Percentiles rank a stretch among this genome's conserved stretches.
These are phyloP conservation scores for Sinocyclocheilus anshuiensis DNA, from an alignment of 2,113 vertebrate genomes.

Conservation along the genomic window DNA sequence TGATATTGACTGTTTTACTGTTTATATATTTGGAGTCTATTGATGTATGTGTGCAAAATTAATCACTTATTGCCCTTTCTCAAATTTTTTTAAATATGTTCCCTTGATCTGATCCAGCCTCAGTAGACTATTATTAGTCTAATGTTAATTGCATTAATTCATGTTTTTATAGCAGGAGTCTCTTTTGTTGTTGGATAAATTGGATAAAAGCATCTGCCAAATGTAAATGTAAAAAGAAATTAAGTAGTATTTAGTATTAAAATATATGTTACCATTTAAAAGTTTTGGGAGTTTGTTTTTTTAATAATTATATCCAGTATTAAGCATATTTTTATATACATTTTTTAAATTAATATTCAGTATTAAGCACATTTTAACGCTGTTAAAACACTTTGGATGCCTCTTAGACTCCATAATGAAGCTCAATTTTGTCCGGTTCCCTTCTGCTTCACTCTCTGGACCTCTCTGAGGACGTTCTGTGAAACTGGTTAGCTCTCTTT, in stretches of 20 bases:
- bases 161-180: background rate
- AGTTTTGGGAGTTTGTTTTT: background rate
- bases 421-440: background rate
- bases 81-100: background rate
- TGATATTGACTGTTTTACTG: background rate
- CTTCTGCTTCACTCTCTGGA: constrained; percentile 21
- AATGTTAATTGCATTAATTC: background rate
- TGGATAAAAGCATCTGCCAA: background rate
- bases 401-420: background rate
- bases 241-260: background rate
- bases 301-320: background rate
- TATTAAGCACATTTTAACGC: background rate
- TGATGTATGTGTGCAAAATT: too few species aligned
- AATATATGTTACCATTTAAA: too few species aligned
- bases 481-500: constrained; percentile 19
- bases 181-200: background rate
- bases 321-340: background rate
- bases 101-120: background rate
- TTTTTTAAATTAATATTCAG: background rate
- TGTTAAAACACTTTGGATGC: background rate
- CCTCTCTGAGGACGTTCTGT: constrained; percentile 35
- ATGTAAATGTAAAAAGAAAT: background rate
- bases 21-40: background rate
- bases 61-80: background rate
- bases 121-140: background rate